These are phyloP conservation scores for Amiota mariae DNA, from an alignment of 2,888 invertebrate species.

Conservation along the genomic window DNA sequence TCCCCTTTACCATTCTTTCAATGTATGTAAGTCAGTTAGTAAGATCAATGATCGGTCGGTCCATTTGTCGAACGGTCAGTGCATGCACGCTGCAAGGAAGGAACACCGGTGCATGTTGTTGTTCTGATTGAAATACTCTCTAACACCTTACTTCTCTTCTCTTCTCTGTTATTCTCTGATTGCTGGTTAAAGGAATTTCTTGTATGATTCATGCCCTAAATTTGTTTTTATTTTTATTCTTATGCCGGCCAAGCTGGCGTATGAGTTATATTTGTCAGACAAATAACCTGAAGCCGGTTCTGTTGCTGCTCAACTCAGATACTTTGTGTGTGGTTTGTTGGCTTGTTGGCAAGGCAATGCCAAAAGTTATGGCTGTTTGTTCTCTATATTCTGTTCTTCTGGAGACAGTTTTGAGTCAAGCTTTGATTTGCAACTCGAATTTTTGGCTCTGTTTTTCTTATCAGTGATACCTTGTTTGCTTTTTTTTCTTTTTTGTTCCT, in stretches of 20 bases:
- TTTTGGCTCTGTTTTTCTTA: slow-evolving; percentile 12
- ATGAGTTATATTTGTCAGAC: slow-evolving; percentile 21
- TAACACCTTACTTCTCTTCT: neutral
- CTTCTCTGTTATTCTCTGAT: neutral
- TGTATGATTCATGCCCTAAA: slow-evolving; percentile 24
- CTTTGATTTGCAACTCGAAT: slow-evolving; percentile 28
- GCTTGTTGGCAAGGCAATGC: slow-evolving; percentile 39
- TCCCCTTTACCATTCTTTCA: neutral
- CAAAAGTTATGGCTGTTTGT: slow-evolving; percentile 38
- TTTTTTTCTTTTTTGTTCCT: slow-evolving; percentile 22
- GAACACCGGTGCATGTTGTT: slow-evolving; percentile 22
- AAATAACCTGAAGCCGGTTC: slow-evolving; percentile 11
- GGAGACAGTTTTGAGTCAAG: slow-evolving; percentile 30
- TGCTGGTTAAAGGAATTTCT: slow-evolving; percentile 28
- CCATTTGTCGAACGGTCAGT: neutral
- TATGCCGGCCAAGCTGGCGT: slow-evolving; percentile 4
- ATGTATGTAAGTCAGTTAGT: neutral
- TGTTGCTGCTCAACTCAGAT: neutral
- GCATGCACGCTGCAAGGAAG: neutral
- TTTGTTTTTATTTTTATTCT: slow-evolving; percentile 2
- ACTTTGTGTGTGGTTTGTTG: slow-evolving; percentile 30
- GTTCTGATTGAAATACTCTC: slow-evolving; percentile 9
- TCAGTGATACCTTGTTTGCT: neutral
- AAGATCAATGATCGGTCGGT: slow-evolving; percentile 6
- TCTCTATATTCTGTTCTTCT: too few species aligned